phyloP scores from a whole-genome alignment of 2,888 invertebrate genomes.

The Chymomyza amoena region DNA sequence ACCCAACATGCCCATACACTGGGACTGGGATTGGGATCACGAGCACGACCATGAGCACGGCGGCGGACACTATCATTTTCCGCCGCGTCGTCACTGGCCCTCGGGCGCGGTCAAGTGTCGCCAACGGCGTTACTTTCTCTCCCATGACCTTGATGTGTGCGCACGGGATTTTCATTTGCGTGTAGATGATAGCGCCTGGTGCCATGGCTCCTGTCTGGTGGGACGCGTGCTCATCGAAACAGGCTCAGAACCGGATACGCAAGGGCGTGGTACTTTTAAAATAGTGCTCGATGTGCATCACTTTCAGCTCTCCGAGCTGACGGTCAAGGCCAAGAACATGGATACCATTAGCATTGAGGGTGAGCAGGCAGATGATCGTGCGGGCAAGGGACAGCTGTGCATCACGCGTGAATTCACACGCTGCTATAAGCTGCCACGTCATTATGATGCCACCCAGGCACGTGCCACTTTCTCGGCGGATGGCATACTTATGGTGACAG shows the following conservation, averaged over 20 bases:
- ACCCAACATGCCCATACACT: conserved; percentile 63
- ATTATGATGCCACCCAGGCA: conserved; percentile 74
- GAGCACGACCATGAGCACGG: conserved; percentile 59
- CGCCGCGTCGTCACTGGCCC: conserved; percentile 57
- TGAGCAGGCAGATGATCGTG: conserved; percentile 68
- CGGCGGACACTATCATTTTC: conserved; percentile 60
- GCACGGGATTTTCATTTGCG: conserved; percentile 66
- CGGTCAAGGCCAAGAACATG: conserved; percentile 72
- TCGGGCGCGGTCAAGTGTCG: conserved; percentile 60
- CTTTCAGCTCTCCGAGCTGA: conserved; percentile 72
- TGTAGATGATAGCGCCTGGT: conserved; percentile 68
- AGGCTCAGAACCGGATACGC: conserved; percentile 65
- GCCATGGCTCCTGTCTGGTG: conserved; percentile 73
- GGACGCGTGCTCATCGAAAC: conserved; percentile 71
- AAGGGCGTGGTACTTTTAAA: conserved; percentile 73
- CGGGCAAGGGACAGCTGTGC: conserved; percentile 64
- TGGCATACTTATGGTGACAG: conserved; percentile 75
- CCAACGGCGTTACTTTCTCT: conserved; percentile 55
- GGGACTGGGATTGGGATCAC: conserved; percentile 72
- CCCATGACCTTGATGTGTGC: conserved; percentile 66
- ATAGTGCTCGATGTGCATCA: conserved; percentile 75
- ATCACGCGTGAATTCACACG: conserved; percentile 74
- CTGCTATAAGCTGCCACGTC: conserved; percentile 74
- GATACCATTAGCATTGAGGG: conserved; percentile 74
- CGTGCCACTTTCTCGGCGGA: conserved; percentile 74